phyloP scores from a whole-genome alignment of 2,888 invertebrate genomes.

The Heliothis peltigera region DNA sequence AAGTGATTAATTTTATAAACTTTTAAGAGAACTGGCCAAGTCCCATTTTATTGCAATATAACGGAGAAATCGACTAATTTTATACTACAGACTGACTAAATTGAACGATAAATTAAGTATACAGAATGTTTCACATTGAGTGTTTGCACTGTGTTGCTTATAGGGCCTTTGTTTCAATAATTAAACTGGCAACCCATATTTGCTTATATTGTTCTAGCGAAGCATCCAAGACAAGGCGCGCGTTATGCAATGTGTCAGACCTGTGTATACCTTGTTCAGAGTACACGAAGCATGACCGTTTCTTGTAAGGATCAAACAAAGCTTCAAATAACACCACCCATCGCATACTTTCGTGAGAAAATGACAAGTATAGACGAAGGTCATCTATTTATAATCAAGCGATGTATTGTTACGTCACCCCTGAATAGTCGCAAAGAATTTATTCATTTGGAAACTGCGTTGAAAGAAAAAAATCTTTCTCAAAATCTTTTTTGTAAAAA shows the following conservation, averaged over 20 bases:
- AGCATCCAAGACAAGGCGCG: conserved; percentile 12
- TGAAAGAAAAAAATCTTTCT: neutral
- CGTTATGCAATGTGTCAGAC: conserved; percentile 8
- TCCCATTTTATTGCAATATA: neutral
- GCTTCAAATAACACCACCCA: conserved; percentile 2
- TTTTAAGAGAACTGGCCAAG: neutral
- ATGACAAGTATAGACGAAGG: conserved; percentile 17
- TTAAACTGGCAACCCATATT: neutral
- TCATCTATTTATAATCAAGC: conserved; percentile 31
- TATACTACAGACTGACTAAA: conserved; percentile 16
- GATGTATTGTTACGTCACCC: conserved; percentile 29
- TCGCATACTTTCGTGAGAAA: conserved; percentile 1
- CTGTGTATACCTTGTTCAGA: neutral
- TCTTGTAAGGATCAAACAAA: neutral
- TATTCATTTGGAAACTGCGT: neutral
- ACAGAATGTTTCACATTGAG: too few species aligned
- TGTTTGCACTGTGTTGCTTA: too few species aligned
- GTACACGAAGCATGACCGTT: neutral
- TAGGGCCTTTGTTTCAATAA: conserved; percentile 6
- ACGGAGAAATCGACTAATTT: conserved; percentile 6
- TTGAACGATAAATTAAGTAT: neutral
- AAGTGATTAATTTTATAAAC: neutral
- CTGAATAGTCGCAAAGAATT: conserved; percentile 7
- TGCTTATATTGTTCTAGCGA: conserved; percentile 13
- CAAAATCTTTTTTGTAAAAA: neutral